A percentile compares a stretch with the other conserved stretches of the same genome.
These are phyloP conservation scores for Tetragonula carbonaria DNA, from an alignment of 2,888 invertebrate genomes.

Conservation along the genomic window DNA sequence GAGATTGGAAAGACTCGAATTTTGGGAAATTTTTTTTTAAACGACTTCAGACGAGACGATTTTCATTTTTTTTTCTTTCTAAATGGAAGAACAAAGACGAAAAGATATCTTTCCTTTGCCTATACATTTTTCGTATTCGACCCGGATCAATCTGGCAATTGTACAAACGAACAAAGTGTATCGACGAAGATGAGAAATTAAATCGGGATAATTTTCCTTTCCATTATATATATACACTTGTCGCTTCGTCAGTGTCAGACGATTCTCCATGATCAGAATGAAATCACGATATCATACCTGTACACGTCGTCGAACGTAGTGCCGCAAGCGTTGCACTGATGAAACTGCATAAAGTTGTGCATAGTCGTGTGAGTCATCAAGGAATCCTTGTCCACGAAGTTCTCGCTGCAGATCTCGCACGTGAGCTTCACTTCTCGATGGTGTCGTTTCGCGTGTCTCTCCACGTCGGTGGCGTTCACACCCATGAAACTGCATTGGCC, in stretches of 20 bases:
- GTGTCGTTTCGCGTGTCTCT: conserved; percentile 71
- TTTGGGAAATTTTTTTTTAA: background rate
- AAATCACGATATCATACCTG: conserved; percentile 43
- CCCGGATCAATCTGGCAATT: too few species aligned
- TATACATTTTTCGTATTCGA: too few species aligned
- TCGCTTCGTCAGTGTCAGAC: too few species aligned
- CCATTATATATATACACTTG: too few species aligned
- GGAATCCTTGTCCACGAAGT: conserved; percentile 66
- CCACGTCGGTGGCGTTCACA: conserved; percentile 72
- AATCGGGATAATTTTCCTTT: too few species aligned
- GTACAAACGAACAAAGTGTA: too few species aligned
- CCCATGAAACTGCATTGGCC: conserved; percentile 76
- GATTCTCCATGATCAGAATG: background rate
- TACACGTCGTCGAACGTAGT: conserved; percentile 73
- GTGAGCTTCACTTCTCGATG: conserved; percentile 66
- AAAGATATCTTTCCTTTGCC: background rate
- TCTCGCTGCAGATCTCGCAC: conserved; percentile 75
- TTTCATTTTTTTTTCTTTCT: too few species aligned
- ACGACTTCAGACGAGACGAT: background rate
- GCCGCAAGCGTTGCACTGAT: conserved; percentile 74
- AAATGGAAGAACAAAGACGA: background rate
- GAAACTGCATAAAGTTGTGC: conserved; percentile 73
- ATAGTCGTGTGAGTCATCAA: conserved; percentile 70
- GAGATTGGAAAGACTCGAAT: background rate
- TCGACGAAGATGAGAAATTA: too few species aligned